A percentile compares a stretch with the other conserved stretches of the same genome.
phyloP scores from a whole-genome alignment of 2,888 invertebrate species.

The Caenorhabditis auriculariae region DNA sequence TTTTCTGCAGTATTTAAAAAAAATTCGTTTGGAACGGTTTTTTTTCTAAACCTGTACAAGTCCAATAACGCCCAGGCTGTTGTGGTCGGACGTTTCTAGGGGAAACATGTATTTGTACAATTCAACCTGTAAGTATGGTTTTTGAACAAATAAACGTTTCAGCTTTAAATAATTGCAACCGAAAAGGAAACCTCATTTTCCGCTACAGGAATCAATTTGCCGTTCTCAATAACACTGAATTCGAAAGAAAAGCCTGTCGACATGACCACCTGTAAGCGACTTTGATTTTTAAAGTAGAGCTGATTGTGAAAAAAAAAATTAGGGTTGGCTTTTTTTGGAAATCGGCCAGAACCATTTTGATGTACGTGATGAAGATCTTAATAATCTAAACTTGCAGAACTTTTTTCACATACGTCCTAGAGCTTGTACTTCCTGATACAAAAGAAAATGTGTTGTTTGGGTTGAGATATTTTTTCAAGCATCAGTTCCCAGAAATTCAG shows the following conservation, averaged over 20 bases:
- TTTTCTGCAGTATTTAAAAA: too few species aligned
- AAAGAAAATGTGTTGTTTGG: too few species aligned
- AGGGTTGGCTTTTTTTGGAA: too few species aligned
- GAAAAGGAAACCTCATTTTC: slow-evolving; percentile 29
- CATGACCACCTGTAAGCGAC: slow-evolving; percentile 64
- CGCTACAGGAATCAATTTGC: slow-evolving; percentile 44
- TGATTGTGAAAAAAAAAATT: too few species aligned
- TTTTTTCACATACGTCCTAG: too few species aligned
- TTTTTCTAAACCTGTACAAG: slow-evolving; percentile 63
- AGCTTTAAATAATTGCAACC: not conserved
- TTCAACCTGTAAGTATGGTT: slow-evolving; percentile 54
- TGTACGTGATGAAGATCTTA: too few species aligned
- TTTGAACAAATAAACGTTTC: not conserved
- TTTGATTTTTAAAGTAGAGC: too few species aligned
- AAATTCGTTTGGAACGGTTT: slow-evolving; percentile 51
- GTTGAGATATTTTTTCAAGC: too few species aligned
- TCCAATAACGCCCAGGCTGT: slow-evolving; percentile 67
- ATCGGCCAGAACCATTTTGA: too few species aligned
- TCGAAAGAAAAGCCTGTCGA: slow-evolving; percentile 66
- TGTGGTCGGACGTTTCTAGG: slow-evolving; percentile 60
- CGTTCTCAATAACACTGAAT: slow-evolving; percentile 62
- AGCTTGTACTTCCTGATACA: too few species aligned
- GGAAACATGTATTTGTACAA: slow-evolving; percentile 66
- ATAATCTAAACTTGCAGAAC: too few species aligned
- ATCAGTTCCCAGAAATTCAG: too few species aligned